These are phyloP conservation scores for Eueides isabella DNA, from an alignment of 1,140 invertebrate species.

Conservation along the genomic window DNA sequence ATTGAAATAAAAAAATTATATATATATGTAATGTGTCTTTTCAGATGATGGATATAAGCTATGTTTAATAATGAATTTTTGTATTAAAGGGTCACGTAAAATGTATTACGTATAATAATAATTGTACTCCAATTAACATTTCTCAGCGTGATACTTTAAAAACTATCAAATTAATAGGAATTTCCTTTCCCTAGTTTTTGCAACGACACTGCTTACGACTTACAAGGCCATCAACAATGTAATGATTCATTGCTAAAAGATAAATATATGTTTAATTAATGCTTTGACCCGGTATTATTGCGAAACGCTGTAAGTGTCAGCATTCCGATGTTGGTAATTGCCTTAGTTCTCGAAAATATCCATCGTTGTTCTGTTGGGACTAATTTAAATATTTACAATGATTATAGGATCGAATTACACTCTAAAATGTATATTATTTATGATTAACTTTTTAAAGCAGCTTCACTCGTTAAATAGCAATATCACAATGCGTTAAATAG, in stretches of 20 bases:
- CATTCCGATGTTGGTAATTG: constrained; percentile 28
- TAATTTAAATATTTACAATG: background rate
- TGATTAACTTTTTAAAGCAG: too few species aligned
- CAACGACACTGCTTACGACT: constrained; percentile 28
- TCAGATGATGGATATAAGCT: background rate
- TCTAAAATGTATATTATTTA: background rate
- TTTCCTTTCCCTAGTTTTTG: constrained; percentile 65
- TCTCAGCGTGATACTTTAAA: background rate
- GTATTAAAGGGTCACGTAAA: background rate
- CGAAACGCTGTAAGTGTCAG: constrained; percentile 28
- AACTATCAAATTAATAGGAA: constrained; percentile 38
- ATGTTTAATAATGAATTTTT: background rate
- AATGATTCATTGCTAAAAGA: constrained; percentile 37
- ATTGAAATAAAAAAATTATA: too few species aligned
- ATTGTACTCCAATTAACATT: background rate
- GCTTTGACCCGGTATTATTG: constrained; percentile 38
- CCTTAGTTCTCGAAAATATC: constrained; percentile 2
- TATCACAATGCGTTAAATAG: too few species aligned
- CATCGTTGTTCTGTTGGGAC: background rate
- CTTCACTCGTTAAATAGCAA: too few species aligned
- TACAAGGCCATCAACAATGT: constrained; percentile 49
- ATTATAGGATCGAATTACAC: background rate
- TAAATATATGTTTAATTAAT: constrained; percentile 41
- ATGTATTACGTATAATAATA: background rate
- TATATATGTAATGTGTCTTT: too few species aligned